phyloP scores from a whole-genome alignment of 2,888 invertebrate species.

The Leptinotarsa peninsularis region DNA sequence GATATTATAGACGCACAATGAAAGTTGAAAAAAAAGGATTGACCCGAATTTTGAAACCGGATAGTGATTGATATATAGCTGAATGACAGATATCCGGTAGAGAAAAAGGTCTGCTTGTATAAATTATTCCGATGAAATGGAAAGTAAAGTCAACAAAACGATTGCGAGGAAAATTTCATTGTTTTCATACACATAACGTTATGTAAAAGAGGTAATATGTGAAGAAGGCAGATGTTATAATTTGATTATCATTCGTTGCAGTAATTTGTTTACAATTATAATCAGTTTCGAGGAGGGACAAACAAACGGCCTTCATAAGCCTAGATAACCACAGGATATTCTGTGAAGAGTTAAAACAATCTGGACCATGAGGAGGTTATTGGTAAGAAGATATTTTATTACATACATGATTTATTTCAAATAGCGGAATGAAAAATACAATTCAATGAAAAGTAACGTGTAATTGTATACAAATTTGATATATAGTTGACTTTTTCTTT shows the following conservation, averaged over 20 bases:
- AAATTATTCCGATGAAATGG: conserved; percentile 5
- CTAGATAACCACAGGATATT: background rate
- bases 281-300: conserved; percentile 11
- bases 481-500: too few species aligned
- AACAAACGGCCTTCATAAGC: background rate
- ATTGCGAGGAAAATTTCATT: background rate
- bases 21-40: too few species aligned
- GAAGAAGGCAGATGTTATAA: conserved; percentile 6
- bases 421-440: too few species aligned
- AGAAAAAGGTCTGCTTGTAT: background rate
- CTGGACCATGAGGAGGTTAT: conserved; percentile 5
- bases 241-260: conserved; percentile 23
- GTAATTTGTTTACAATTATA: background rate
- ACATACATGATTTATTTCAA: too few species aligned
- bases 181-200: conserved; percentile 8
- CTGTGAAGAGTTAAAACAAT: conserved; percentile 14
- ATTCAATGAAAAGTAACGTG: too few species aligned
- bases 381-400: conserved; percentile 16
- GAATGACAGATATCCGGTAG: too few species aligned
- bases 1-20: too few species aligned
- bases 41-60: too few species aligned
- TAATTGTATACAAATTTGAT: too few species aligned
- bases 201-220: conserved; percentile 1
- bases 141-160: conserved; percentile 1
- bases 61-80: too few species aligned